phyloP scores from a whole-genome alignment of 2,113 vertebrate species.

The Etia nguti region DNA sequence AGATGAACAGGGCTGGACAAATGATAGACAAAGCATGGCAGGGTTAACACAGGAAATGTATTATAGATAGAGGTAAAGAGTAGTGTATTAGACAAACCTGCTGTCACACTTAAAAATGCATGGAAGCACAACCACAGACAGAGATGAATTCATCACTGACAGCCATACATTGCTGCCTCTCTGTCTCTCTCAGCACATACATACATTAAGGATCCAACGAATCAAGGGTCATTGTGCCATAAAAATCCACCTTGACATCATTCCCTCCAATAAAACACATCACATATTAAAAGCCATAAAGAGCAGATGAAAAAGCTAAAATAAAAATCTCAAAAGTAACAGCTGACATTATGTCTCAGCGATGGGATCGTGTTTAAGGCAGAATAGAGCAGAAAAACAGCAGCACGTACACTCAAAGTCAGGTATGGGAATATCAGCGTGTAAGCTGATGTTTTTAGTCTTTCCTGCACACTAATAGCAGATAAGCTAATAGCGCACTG shows the following conservation, averaged over 20 bases:
- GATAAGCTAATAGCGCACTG: not conserved
- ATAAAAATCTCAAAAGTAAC: constrained; percentile 27
- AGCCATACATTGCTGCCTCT: not conserved
- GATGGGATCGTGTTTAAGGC: not conserved
- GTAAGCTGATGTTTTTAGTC: not conserved
- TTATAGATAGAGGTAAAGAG: not conserved
- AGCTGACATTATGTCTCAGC: not conserved
- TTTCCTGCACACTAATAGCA: not conserved
- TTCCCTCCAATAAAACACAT: constrained; percentile 37
- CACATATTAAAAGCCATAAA: constrained; percentile 45
- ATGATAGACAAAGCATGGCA: not conserved
- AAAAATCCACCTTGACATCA: constrained; percentile 54
- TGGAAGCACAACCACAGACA: not conserved
- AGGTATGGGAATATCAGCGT: not conserved
- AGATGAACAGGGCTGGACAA: not conserved
- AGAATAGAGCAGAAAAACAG: not conserved
- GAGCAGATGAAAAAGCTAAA: constrained; percentile 42
- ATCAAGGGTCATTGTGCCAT: constrained; percentile 27
- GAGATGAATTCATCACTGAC: not conserved
- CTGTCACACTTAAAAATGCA: not conserved
- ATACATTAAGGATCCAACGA: not conserved
- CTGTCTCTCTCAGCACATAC: not conserved
- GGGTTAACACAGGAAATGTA: not conserved
- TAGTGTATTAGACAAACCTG: not conserved
- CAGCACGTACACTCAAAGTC: not conserved